Percentiles rank a stretch among this genome's conserved stretches.
phyloP scores from a whole-genome alignment of 2,888 invertebrate species.

The Mimachlamys varia region DNA sequence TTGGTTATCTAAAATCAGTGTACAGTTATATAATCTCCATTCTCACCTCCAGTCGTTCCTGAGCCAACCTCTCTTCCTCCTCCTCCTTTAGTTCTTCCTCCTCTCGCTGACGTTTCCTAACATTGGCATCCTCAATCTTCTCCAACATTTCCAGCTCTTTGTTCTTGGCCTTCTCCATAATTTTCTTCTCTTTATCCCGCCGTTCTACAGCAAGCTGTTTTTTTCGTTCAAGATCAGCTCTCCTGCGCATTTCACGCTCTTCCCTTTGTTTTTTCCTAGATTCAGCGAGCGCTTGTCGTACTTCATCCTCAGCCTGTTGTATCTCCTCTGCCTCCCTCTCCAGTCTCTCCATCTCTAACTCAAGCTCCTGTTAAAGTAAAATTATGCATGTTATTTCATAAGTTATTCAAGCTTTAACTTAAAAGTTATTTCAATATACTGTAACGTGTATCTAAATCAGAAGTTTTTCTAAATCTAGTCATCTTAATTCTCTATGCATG shows the following conservation, averaged over 20 bases:
- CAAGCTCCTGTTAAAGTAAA: slow-evolving; percentile 60
- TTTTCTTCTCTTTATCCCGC: slow-evolving; percentile 68
- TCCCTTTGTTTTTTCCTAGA: slow-evolving; percentile 68
- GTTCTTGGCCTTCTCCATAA: slow-evolving; percentile 68
- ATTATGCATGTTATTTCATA: no score
- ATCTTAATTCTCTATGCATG: no score
- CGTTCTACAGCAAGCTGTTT: slow-evolving; percentile 66
- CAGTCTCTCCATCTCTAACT: slow-evolving; percentile 68
- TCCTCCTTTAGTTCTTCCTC: slow-evolving; percentile 72
- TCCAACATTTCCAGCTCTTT: slow-evolving; percentile 75
- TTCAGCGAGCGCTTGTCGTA: slow-evolving; percentile 66
- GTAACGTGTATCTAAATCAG: no score
- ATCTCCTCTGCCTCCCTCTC: slow-evolving; percentile 70
- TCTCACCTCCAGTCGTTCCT: slow-evolving; percentile 39
- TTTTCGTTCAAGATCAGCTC: slow-evolving; percentile 71
- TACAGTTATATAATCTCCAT: no score
- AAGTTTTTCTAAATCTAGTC: no score
- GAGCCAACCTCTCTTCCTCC: slow-evolving; percentile 56
- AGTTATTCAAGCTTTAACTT: no score
- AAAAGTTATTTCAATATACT: no score
- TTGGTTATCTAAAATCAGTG: no score
- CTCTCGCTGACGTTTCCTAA: slow-evolving; percentile 65
- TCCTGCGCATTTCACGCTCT: slow-evolving; percentile 70
- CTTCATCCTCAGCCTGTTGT: slow-evolving; percentile 73
- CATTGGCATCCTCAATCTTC: slow-evolving; percentile 72